Percentiles rank a stretch among this genome's conserved stretches.
Conservation (phyloP, 2,113 vertebrate species). For the Copsychus sechellarum region DNA sequence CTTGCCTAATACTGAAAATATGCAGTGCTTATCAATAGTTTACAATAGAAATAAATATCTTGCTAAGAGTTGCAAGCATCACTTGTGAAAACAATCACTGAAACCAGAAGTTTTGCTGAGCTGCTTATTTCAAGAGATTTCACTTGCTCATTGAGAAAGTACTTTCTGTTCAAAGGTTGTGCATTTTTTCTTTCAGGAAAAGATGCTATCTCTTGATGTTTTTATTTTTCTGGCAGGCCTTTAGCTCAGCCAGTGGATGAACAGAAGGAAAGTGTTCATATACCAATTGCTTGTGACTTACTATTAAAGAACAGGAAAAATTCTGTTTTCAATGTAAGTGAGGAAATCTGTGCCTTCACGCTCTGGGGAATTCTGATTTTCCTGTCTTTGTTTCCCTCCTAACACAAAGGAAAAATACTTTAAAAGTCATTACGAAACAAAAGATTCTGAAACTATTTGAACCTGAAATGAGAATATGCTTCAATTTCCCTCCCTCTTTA, state of each 20-base stretch:
- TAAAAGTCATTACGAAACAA: not conserved
- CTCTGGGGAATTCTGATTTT: constrained; percentile 44
- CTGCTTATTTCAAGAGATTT: not conserved
- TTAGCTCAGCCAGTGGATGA: not conserved
- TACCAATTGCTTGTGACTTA: not conserved
- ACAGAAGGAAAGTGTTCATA: not conserved
- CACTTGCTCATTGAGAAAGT: not conserved
- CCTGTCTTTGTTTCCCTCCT: constrained; percentile 39
- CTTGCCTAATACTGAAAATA: not conserved
- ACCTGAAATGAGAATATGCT: not conserved
- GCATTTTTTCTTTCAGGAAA: constrained; percentile 12
- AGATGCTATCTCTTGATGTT: not conserved
- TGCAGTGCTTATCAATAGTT: not conserved
- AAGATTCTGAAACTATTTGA: not conserved
- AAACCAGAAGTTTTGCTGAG: not conserved
- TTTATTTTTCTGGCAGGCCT: not conserved
- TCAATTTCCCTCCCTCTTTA: not conserved
- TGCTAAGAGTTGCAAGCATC: not conserved
- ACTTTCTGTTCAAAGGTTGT: not conserved
- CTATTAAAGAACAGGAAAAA: constrained; percentile 13
- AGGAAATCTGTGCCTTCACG: constrained; percentile 18
- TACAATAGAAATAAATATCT: not conserved
- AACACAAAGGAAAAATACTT: constrained; percentile 19
- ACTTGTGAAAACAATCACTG: not conserved
- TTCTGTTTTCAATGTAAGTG: not conserved